Base-by-base conservation (phyloP, 2,797 vertebrate genomes). In the Salarias fasciatus region DNA sequence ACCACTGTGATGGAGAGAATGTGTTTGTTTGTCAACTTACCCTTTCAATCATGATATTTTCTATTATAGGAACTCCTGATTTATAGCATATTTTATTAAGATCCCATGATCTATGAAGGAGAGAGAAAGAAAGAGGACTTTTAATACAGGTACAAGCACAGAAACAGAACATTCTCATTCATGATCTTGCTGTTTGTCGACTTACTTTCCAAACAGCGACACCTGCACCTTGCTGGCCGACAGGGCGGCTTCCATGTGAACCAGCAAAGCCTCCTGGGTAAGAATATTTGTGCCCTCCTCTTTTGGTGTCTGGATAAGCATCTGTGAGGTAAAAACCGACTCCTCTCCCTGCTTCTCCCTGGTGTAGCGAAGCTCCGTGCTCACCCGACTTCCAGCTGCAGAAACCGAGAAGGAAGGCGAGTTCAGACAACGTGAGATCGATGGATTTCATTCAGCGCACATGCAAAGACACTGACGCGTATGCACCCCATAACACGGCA, bases 21-120 rank as follows among this genome's bases (percentile, higher is more conserved):
- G 5, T 33, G 6, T 31, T 24, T 9, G 1, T 11, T 31, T 28
- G n/a, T 50, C 3, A 60, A 89, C 96, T 91, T 78, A 99, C 97
- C 93, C 90, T 85, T 85, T 98, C 96, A 0, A 99, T 98, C 97
- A 99, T 99, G 83, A 97, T 94, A 8, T 98, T 97, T 92, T 99
- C 97, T 73, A 99, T 98, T 71, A 99, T 94, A 55, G 97, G 97
- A 40, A 99, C 94, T 66, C 98, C 98, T 0, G 97, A 98, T 89
- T 99, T 99, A 90, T 98, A 99, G 90, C 98, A 99, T 88, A 99
- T 97, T 94, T 99, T 99, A 88, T 99, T 99, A 79, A 99, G 92
- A 92, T 99, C 96, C 98, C 98, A 99, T 0, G 95, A 97, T 87
- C 98, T 99, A 77, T 12, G 61, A 83, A 62, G 63, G 60, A 59